phyloP scores from a whole-genome alignment of 2,888 invertebrate genomes.

The Nysson spinosus region DNA sequence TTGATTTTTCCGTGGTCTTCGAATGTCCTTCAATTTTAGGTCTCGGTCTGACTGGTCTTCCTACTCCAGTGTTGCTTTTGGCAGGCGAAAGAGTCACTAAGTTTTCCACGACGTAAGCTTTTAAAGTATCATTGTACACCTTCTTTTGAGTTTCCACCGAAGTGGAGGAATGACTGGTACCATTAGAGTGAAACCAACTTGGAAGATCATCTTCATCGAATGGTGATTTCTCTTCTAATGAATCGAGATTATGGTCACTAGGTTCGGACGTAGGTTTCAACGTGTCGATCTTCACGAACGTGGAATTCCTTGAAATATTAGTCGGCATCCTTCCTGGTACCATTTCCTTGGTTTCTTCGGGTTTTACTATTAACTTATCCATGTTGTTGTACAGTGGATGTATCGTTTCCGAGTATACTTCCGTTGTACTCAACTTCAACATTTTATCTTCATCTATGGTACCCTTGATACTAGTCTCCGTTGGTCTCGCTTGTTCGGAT shows the following conservation, averaged over 20 bases:
- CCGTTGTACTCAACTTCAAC: conserved; percentile 57
- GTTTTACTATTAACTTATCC: conserved; percentile 53
- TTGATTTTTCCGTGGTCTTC: conserved; percentile 29
- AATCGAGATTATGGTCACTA: conserved; percentile 20
- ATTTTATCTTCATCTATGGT: conserved; percentile 57
- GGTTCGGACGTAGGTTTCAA: conserved; percentile 47
- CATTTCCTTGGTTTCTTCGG: conserved; percentile 5
- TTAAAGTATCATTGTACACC: conserved; percentile 70
- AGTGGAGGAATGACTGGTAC: conserved; percentile 20
- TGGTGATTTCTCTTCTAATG: not conserved
- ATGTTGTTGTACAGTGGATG: conserved; percentile 57
- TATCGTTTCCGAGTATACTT: conserved; percentile 60
- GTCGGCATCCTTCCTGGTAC: conserved; percentile 10
- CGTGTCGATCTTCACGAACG: conserved; percentile 66
- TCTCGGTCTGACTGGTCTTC: conserved; percentile 83
- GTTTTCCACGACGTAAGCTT: conserved; percentile 69
- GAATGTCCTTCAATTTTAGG: conserved; percentile 78
- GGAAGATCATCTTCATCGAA: not conserved
- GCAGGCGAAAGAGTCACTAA: conserved; percentile 86
- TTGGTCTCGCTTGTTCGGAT: conserved; percentile 27
- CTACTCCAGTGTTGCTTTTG: conserved; percentile 88
- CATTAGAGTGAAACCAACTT: conserved; percentile 13
- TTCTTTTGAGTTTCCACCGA: conserved; percentile 57
- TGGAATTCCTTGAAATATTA: conserved; percentile 64
- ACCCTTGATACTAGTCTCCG: conserved; percentile 11